Evolutionary conservation across 2,888 invertebrate genomes (phyloP).

Genomic region (Leptura quadrifasciata): DNA sequence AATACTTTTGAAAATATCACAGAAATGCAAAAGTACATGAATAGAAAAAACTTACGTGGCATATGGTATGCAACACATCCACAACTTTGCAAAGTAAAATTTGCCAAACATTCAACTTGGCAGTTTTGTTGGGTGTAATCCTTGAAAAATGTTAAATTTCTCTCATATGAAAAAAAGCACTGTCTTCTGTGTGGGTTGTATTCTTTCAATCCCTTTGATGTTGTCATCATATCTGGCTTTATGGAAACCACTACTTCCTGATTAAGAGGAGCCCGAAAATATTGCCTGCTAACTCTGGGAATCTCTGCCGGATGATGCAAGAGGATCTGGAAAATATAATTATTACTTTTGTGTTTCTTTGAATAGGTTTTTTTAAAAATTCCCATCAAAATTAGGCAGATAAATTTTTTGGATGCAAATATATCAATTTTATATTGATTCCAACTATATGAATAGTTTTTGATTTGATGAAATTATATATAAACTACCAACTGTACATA

Average conservation of each 20-base stretch:
- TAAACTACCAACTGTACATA: no score
- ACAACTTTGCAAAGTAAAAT: constrained; percentile 79
- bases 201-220: constrained; percentile 79
- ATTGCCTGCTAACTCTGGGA: constrained; percentile 81
- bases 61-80: constrained; percentile 83
- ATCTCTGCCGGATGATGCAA: constrained; percentile 82
- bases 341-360: no score
- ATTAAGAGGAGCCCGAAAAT: constrained; percentile 82
- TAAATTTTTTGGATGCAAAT: no score
- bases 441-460: no score
- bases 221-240: constrained; percentile 85
- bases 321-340: constrained; percentile 74
- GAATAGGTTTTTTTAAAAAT: no score
- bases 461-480: no score
- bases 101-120: constrained; percentile 83
- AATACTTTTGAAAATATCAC: no score
- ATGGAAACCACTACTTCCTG: constrained; percentile 84
- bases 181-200: constrained; percentile 81
- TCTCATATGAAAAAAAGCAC: constrained; percentile 82
- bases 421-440: no score
- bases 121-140: constrained; percentile 85
- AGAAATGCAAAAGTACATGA: no score
- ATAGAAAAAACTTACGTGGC: constrained; percentile 74
- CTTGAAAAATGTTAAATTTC: constrained; percentile 80
- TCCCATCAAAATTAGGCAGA: no score